These are phyloP conservation scores for Aphis craccivora DNA, from an alignment of 1,140 invertebrate species.

Conservation along the genomic window DNA sequence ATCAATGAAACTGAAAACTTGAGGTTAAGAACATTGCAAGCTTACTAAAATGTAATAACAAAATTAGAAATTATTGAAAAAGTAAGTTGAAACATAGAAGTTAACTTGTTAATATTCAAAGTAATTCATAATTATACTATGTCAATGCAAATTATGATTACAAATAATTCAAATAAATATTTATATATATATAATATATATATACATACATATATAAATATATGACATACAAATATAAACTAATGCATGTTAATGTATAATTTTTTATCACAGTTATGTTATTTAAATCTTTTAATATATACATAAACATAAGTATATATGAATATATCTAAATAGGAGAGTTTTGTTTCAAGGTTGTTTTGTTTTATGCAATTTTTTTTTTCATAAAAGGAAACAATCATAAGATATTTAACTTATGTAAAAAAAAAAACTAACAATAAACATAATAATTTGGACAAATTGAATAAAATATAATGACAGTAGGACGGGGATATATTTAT, in stretches of 20 bases:
- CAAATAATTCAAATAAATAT: slow-evolving; percentile 29
- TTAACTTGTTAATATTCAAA: not conserved
- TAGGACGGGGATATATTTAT: slow-evolving; percentile 48
- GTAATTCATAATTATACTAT: slow-evolving; percentile 19
- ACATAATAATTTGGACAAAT: slow-evolving; percentile 56
- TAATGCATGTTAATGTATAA: slow-evolving; percentile 41
- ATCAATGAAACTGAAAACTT: slow-evolving; percentile 31
- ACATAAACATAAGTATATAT: slow-evolving; percentile 43
- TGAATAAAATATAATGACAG: slow-evolving; percentile 44
- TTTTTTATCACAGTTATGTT: slow-evolving; percentile 57
- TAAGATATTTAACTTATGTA: slow-evolving; percentile 48
- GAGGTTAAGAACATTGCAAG: slow-evolving; percentile 7
- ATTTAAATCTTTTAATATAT: slow-evolving; percentile 42
- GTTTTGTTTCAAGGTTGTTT: slow-evolving; percentile 52
- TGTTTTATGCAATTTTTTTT: slow-evolving; percentile 56
- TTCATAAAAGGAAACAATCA: slow-evolving; percentile 56
- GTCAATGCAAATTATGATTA: slow-evolving; percentile 5
- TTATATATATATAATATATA: slow-evolving; percentile 5
- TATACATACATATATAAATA: slow-evolving; percentile 7
- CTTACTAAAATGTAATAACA: slow-evolving; percentile 30
- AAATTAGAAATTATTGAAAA: not conserved
- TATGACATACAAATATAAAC: slow-evolving; percentile 35
- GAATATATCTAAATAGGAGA: slow-evolving; percentile 35
- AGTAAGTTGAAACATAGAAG: not conserved
- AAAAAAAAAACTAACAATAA: slow-evolving; percentile 51